phyloP scores from a whole-genome alignment of 2,113 vertebrate species.

The Willisornis vidua region DNA sequence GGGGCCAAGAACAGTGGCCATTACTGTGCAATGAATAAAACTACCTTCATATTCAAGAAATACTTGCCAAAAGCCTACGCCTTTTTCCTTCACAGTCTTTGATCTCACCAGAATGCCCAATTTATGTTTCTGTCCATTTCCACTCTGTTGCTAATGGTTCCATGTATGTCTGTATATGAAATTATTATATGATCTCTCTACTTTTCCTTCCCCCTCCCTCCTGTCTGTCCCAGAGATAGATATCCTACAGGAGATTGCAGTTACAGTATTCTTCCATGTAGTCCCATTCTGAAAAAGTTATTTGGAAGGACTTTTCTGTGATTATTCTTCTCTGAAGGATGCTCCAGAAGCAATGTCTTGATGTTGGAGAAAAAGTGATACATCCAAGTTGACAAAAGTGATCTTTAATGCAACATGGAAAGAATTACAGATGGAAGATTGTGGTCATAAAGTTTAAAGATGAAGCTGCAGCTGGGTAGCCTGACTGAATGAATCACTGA shows the following conservation, averaged over 20 bases:
- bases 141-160: background rate
- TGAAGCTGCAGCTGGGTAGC: background rate
- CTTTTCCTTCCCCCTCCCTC: background rate
- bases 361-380: background rate
- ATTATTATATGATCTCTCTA: background rate
- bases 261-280: background rate
- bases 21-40: background rate
- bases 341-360: background rate
- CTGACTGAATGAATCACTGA: background rate
- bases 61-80: background rate
- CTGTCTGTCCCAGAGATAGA: background rate
- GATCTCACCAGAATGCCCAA: background rate
- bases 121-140: slow-evolving; percentile 33
- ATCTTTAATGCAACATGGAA: background rate
- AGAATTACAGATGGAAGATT: background rate
- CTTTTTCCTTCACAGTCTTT: background rate
- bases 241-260: background rate
- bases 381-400: background rate
- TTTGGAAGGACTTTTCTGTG: background rate
- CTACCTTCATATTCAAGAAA: background rate
- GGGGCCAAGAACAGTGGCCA: background rate
- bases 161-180: background rate
- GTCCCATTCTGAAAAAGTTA: background rate
- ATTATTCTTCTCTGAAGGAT: background rate
- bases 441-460: slow-evolving; percentile 9